Conservation (phyloP, 1,140 invertebrate genomes). For the Galleria mellonella region DNA sequence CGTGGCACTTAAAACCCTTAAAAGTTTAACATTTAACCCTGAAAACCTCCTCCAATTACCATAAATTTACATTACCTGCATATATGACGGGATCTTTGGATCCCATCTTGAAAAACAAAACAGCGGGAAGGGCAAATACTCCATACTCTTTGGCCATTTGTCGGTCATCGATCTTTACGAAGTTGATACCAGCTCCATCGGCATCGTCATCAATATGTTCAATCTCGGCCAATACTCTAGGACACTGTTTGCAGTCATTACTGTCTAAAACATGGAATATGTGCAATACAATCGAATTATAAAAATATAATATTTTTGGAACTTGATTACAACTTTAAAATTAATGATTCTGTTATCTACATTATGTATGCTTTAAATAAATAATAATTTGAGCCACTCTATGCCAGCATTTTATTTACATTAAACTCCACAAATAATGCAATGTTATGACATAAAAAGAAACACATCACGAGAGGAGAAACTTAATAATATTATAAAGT, state of each 20-base stretch:
- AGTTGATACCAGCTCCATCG: slow-evolving; percentile 93
- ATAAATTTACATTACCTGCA: slow-evolving; percentile 79
- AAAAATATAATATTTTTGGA: background rate
- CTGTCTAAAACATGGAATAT: slow-evolving; percentile 83
- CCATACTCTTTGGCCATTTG: slow-evolving; percentile 90
- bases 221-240: slow-evolving; percentile 89
- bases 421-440: too few relatives aligned
- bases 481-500: too few relatives aligned
- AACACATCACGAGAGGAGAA: too few relatives aligned
- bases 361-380: too few relatives aligned
- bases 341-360: too few relatives aligned
- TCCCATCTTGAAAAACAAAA: slow-evolving; percentile 91
- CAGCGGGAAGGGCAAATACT: slow-evolving; percentile 91
- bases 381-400: too few relatives aligned
- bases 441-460: too few relatives aligned
- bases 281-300: slow-evolving; percentile 56
- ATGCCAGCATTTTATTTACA: too few relatives aligned
- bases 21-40: too few relatives aligned
- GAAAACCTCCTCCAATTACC: too few relatives aligned
- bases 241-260: slow-evolving; percentile 95
- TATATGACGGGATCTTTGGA: slow-evolving; percentile 95
- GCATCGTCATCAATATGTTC: slow-evolving; percentile 96
- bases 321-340: too few relatives aligned
- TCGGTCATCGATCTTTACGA: slow-evolving; percentile 93
- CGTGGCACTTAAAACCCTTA: slow-evolving; percentile 3